Conservation (phyloP, 2,797 vertebrate species). For the Sebastes minor region DNA sequence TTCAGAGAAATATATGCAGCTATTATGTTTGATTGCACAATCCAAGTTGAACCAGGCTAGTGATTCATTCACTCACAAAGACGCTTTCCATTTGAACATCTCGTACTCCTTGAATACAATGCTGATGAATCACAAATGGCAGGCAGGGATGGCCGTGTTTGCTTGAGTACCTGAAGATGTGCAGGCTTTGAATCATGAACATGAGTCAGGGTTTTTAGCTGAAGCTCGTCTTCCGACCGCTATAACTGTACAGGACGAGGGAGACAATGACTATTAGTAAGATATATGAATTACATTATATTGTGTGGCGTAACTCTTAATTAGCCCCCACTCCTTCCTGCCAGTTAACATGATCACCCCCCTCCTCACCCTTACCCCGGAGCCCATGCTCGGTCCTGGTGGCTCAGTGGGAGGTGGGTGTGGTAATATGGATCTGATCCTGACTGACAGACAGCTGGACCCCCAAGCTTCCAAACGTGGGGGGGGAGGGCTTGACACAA, state of each 20-base stretch:
- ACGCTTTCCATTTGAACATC: background rate
- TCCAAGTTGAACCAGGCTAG: background rate
- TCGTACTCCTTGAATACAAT: background rate
- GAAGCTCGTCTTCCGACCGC: background rate
- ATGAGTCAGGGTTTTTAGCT: background rate
- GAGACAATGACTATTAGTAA: background rate
- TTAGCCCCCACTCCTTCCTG: background rate
- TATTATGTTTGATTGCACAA: slow-evolving; percentile 3
- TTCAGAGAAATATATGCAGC: background rate
- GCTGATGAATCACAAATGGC: slow-evolving; percentile 25
- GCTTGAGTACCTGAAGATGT: background rate
- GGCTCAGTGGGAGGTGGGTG: background rate
- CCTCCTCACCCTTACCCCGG: background rate
- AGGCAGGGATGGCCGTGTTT: background rate
- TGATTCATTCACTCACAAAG: slow-evolving; percentile 1
- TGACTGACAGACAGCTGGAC: slow-evolving; percentile 47
- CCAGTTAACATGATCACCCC: background rate
- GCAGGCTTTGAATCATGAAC: slow-evolving; percentile 7
- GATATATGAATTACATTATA: background rate
- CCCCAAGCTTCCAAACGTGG: background rate
- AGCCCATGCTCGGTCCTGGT: background rate
- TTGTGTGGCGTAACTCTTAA: background rate
- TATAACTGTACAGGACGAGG: background rate
- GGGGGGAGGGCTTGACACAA: background rate
- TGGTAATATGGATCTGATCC: slow-evolving; percentile 26